Percentiles rank a stretch among this genome's conserved stretches.
phyloP scores from a whole-genome alignment of 2,888 invertebrate species.

The Drosophila mulleri region DNA sequence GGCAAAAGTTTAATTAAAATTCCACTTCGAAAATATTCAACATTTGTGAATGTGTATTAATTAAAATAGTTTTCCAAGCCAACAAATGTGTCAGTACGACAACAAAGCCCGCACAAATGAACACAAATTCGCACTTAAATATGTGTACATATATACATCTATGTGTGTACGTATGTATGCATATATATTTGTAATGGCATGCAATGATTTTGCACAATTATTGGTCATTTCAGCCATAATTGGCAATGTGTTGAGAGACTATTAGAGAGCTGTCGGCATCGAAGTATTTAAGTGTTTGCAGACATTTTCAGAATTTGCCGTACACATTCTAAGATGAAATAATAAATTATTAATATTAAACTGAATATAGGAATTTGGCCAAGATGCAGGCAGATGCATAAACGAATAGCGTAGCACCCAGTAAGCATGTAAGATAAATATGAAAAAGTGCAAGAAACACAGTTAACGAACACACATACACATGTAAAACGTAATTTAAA shows the following conservation, averaged over 20 bases:
- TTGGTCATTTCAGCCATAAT: conserved; percentile 11
- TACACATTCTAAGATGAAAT: too few species aligned
- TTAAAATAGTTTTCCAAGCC: conserved; percentile 80
- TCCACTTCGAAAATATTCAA: conserved; percentile 78
- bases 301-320: neutral
- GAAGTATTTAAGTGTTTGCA: neutral
- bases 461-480: conserved; percentile 25
- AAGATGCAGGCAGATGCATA: conserved; percentile 10
- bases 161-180: neutral
- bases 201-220: conserved; percentile 4
- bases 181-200: neutral
- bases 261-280: neutral
- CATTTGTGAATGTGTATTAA: conserved; percentile 80
- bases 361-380: neutral
- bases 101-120: conserved; percentile 13
- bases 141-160: neutral
- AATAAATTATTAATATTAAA: neutral
- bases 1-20: conserved; percentile 81
- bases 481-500: conserved; percentile 37
- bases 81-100: conserved; percentile 46
- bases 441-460: conserved; percentile 2
- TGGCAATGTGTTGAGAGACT: conserved; percentile 14
- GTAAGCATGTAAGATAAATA: conserved; percentile 3
- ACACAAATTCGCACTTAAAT: conserved; percentile 13
- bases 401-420: conserved; percentile 35